phyloP scores from a whole-genome alignment of 2,888 invertebrate genomes.

The Rotaria socialis region DNA sequence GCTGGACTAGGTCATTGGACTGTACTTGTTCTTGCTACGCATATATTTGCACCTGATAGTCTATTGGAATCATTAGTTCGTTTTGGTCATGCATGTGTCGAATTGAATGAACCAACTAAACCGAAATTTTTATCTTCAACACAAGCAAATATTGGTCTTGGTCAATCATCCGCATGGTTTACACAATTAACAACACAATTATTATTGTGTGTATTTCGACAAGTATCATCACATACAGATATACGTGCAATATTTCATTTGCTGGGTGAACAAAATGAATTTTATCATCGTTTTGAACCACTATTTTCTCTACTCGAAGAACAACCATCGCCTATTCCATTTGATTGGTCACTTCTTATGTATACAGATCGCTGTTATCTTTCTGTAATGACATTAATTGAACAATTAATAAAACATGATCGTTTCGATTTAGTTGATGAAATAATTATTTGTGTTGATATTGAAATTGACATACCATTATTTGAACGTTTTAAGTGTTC shows the following conservation, averaged over 20 bases:
- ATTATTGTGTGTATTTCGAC: not conserved
- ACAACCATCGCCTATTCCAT: not conserved
- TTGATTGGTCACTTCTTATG: not conserved
- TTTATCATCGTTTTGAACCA: conserved; percentile 13
- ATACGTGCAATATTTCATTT: conserved; percentile 7
- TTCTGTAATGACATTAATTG: not conserved
- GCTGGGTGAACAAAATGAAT: not conserved
- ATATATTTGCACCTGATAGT: conserved; percentile 15
- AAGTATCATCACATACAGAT: conserved; percentile 18
- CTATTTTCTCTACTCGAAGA: not conserved
- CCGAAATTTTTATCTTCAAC: not conserved
- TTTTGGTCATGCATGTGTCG: conserved; percentile 6
- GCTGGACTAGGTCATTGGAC: conserved; percentile 20
- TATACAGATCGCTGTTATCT: conserved; percentile 24
- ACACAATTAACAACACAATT: conserved; percentile 22
- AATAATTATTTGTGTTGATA: not conserved
- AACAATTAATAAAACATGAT: conserved; percentile 24
- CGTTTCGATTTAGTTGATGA: conserved; percentile 33
- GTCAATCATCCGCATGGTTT: not conserved
- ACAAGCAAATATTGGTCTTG: not conserved
- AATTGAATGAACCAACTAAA: not conserved
- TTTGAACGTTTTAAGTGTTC: conserved; percentile 25
- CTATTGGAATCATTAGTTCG: not conserved
- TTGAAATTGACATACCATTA: conserved; percentile 7
- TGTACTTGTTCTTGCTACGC: not conserved